These are phyloP conservation scores for Hirundichthys speculiger DNA, from an alignment of 2,113 vertebrate genomes.

Conservation along the genomic window DNA sequence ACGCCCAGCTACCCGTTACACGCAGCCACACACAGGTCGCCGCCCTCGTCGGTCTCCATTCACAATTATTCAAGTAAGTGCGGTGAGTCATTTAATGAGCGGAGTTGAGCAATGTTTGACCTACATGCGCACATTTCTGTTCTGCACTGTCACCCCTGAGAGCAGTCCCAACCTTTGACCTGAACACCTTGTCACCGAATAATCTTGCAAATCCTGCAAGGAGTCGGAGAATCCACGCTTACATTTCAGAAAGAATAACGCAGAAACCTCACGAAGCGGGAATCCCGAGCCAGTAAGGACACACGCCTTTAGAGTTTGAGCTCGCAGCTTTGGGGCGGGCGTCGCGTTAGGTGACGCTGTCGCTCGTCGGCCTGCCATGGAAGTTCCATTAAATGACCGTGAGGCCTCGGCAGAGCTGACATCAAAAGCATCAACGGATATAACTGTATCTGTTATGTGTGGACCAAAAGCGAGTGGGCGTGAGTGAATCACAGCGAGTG, in stretches of 20 bases:
- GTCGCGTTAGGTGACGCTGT: no score
- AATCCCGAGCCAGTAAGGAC: no score
- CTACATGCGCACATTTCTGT: conserved; percentile 14
- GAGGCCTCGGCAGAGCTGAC: no score
- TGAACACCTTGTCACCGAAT: no score
- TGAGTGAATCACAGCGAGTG: conserved; percentile 74
- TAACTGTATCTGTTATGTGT: background rate
- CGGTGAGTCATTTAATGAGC: conserved; percentile 62
- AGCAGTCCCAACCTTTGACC: background rate
- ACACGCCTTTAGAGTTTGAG: no score
- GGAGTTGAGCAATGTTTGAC: conserved; percentile 43
- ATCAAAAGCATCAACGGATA: no score
- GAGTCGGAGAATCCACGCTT: no score
- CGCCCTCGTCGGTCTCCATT: conserved; percentile 58
- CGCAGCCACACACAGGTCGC: conserved; percentile 15
- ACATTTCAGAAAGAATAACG: no score
- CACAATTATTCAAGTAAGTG: conserved; percentile 62
- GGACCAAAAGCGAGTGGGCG: conserved; percentile 25
- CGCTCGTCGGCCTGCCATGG: no score
- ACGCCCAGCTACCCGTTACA: conserved; percentile 47
- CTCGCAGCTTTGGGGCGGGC: no score
- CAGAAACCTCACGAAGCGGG: no score
- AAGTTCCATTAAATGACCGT: background rate
- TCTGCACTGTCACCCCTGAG: background rate
- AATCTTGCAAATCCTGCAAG: no score